Conservation (phyloP, 2,113 vertebrate species). For the Xiphias gladius region DNA sequence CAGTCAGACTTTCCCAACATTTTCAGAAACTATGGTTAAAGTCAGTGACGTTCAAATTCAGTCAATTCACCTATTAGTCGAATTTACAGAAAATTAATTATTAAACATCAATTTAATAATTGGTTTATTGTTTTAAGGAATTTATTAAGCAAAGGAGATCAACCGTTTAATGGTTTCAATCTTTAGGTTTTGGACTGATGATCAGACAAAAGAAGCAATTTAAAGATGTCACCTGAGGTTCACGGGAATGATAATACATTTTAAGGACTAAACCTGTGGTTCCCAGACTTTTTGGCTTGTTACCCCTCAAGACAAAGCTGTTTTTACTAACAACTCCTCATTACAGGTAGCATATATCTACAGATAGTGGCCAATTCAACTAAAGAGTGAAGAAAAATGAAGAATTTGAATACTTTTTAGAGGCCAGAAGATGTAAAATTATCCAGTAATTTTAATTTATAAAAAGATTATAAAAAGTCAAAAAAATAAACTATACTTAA, state of each 20-base stretch:
- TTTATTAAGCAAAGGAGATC: not conserved
- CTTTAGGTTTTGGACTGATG: not conserved
- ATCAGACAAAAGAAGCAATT: not conserved
- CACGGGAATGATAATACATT: not conserved
- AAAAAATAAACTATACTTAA: too few relatives aligned
- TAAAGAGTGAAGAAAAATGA: too few relatives aligned
- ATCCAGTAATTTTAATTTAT: too few relatives aligned
- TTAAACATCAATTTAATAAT: not conserved
- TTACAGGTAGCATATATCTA: not conserved
- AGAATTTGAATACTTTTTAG: too few relatives aligned
- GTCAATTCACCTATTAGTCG: not conserved
- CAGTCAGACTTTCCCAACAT: conserved; percentile 1
- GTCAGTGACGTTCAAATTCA: too few relatives aligned
- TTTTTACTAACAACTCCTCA: not conserved
- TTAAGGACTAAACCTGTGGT: not conserved
- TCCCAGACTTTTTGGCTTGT: not conserved
- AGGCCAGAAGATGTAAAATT: too few relatives aligned
- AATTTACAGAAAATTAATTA: not conserved
- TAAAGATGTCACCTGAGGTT: not conserved
- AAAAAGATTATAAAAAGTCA: too few relatives aligned
- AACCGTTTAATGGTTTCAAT: not conserved
- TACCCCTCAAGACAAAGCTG: not conserved
- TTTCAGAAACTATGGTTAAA: conserved; percentile 10
- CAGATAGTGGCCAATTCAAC: not conserved
- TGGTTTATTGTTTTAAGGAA: not conserved